Evolutionary conservation across 1,140 invertebrate genomes (phyloP).

Genomic region (Trachymyrmex cornetzi): DNA sequence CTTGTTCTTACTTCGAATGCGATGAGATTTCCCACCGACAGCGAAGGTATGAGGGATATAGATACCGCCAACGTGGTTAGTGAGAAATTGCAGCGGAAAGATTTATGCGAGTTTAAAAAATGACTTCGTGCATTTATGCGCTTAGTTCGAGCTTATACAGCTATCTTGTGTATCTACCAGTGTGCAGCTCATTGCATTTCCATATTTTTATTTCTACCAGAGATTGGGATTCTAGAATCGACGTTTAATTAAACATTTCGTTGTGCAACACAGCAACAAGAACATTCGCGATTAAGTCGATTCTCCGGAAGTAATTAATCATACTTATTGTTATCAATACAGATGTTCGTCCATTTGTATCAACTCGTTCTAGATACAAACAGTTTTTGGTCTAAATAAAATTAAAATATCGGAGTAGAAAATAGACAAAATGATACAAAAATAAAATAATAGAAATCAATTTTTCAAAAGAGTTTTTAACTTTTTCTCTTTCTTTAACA

Average conservation of each 20-base stretch:
- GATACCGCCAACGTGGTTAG: not conserved
- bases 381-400: not conserved
- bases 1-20: slow-evolving; percentile 2
- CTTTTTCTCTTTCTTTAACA: not conserved
- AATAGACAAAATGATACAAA: not conserved
- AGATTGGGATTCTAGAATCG: slow-evolving; percentile 32
- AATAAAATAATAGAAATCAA: not conserved
- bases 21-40: not conserved
- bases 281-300: not conserved
- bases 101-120: slow-evolving; percentile 3
- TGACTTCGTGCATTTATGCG: not conserved
- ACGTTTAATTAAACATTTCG: slow-evolving; percentile 20
- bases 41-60: not conserved
- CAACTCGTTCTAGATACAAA: not conserved
- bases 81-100: not conserved
- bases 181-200: not conserved
- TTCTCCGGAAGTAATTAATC: not conserved
- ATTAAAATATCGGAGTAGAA: not conserved
- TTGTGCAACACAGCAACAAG: not conserved
- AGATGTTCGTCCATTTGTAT: not conserved
- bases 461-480: not conserved
- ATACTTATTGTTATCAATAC: not conserved
- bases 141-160: not conserved
- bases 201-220: slow-evolving; percentile 14
- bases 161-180: not conserved